These are phyloP conservation scores for Siphlonurus alternatus DNA, from an alignment of 2,888 invertebrate genomes.

Conservation along the genomic window DNA sequence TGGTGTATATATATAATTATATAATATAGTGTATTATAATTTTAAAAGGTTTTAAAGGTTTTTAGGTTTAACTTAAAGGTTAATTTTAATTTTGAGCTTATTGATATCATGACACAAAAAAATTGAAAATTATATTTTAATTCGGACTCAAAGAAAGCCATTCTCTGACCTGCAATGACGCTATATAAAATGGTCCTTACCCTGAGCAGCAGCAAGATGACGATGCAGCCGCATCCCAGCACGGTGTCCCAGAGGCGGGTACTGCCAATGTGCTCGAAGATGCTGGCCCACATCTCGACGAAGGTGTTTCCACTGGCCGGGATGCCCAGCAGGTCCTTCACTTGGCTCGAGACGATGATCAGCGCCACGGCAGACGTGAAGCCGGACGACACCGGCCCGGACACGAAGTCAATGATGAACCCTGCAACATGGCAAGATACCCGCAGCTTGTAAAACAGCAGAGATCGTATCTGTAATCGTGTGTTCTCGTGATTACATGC, in stretches of 20 bases:
- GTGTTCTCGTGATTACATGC: background rate
- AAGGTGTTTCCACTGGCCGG: slow-evolving; percentile 55
- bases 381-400: slow-evolving; percentile 74
- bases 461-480: background rate
- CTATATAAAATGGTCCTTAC: no score
- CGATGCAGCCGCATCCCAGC: slow-evolving; percentile 57
- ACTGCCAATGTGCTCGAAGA: slow-evolving; percentile 45
- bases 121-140: background rate
- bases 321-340: slow-evolving; percentile 67
- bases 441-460: no score
- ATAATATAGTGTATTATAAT: background rate
- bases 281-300: slow-evolving; percentile 56
- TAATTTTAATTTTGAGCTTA: no score
- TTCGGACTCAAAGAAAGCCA: no score
- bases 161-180: no score
- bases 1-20: slow-evolving; percentile 3
- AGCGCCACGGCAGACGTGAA: slow-evolving; percentile 83
- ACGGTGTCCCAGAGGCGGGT: slow-evolving; percentile 55
- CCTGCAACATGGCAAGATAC: slow-evolving; percentile 36
- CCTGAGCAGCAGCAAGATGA: slow-evolving; percentile 56
- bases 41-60: background rate
- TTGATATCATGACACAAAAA: no score
- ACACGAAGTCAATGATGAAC: slow-evolving; percentile 77
- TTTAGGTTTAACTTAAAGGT: no score
- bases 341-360: slow-evolving; percentile 76